Evolutionary conservation across 1,140 invertebrate genomes (phyloP).

Genomic region (Drosophila eugracilis): DNA sequence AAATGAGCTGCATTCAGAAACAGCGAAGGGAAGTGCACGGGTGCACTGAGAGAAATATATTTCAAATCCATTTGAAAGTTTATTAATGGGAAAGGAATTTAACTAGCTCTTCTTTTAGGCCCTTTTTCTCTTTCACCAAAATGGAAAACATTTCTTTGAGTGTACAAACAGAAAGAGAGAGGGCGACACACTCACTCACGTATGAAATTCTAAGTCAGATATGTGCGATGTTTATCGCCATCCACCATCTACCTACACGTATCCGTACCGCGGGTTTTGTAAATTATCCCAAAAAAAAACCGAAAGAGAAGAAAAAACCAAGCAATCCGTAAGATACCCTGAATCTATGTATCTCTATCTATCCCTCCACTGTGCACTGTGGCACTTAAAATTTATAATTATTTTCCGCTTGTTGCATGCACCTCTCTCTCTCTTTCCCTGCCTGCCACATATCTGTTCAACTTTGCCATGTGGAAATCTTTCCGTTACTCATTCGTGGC

Average conservation of each 20-base stretch:
- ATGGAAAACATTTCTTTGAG: constrained; percentile 1
- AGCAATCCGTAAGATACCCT: constrained; percentile 29
- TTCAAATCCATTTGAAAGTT: not conserved
- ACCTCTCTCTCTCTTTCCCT: not conserved
- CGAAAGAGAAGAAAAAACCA: constrained; percentile 38
- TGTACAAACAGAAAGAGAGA: constrained; percentile 12
- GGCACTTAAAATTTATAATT: constrained; percentile 74
- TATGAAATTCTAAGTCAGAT: constrained; percentile 57
- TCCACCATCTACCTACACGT: constrained; percentile 50
- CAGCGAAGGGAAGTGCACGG: constrained; percentile 7
- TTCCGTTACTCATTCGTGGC: constrained; percentile 61
- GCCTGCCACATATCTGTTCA: constrained; percentile 6
- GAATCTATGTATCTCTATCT: constrained; percentile 1
- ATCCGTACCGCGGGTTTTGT: constrained; percentile 43
- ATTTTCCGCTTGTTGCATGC: constrained; percentile 75
- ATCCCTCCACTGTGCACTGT: constrained; percentile 27
- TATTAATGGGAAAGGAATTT: too few species aligned
- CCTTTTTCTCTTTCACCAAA: too few species aligned
- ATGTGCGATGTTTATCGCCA: constrained; percentile 64
- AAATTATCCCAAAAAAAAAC: constrained; percentile 58
- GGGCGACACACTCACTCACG: constrained; percentile 35
- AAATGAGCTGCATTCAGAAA: constrained; percentile 63
- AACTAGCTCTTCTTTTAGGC: too few species aligned
- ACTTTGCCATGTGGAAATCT: constrained; percentile 55
- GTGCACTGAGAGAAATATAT: not conserved